Base-by-base conservation (phyloP, 2,113 vertebrate species). In the Gadus macrocephalus region DNA sequence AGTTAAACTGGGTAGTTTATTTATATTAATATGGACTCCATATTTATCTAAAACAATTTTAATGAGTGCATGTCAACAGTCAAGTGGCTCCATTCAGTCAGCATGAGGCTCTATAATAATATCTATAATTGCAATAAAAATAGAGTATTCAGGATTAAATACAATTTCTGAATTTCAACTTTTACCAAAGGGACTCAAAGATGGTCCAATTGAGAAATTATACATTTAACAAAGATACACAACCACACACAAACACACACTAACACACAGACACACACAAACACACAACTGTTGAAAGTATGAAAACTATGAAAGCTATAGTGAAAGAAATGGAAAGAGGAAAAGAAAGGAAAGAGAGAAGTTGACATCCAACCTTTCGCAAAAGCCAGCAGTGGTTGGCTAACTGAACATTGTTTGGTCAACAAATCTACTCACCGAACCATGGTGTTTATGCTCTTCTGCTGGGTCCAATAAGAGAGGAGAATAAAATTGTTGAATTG, bases 401-500 rank as follows among this genome's bases (percentile, higher is more conserved):
- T 35, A 75, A 72, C 15, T 15, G 62, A 78, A 71, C 42, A 3
- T 25, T 62, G 42, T 64, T 56, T 12, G 25, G 78, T 72, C 67
- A 35, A 27, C 53, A 49, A 9, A 14, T 49, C 42, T 49, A 92
- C 92, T 93, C 83, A 93, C 92, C 92, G 89, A 85, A 93, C 92
- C 92, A 93, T 93, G 79, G 67, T 74, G 89, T 65, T 73, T 82
- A 49, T 49, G 42, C 72, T 72, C 72, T 69, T 72, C 72, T 67
- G 79, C 84, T 79, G 78, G 63, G 49, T 58, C 69, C 66, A 80
- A 71, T 81, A 67, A 75, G 42, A 81, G n/a, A 74, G 60, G 38
- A 80, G 64, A 80, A 55, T 5, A 49, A 2, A 49, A 49, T 59
- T 64, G 63, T 74, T 72, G 72, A 68, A 65, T 64, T 31, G 31